Base-by-base conservation (phyloP, 1,140 invertebrate genomes). In the Leptopilina clavipes region DNA sequence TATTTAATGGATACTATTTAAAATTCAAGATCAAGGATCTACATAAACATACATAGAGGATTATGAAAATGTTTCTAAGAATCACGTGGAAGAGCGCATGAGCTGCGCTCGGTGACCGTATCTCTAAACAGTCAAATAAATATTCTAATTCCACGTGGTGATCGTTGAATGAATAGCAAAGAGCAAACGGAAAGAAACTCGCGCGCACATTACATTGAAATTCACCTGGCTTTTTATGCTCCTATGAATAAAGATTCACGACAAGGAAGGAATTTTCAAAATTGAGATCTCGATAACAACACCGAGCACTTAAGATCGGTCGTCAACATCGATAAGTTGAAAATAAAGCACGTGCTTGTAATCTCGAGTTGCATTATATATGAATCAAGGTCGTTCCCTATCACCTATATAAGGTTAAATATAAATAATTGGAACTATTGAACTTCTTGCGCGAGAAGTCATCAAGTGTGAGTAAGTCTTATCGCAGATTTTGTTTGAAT, bases 261-360 rank as follows among this genome's bases (percentile, higher is more conserved):
- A 48, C 44, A n/a, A 48, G 48, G 48, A 52, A n/a, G 48, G 48
- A 52, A 52, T 52, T 52, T 52, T 52, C 14, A 52, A 52, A 52
- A 52, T 52, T 12, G n/a, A 17, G 48, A 52, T 52, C 48, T n/a
- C 8, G 48, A 52, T 52, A 52, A 52, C 48, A 17, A 3, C 0
- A 40, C 9, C 7, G 37, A 52, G 14, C 14, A 3, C 3, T 40
- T 40, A 9, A n/a, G 48, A 52, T 52, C 48, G 48, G 48, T 52
- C 48, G 48, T 52, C 48, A 52, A 52, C 48, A 52, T 52, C 48
- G 48, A 52, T 52, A 52, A 52, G 14, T 40, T 40, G 17, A 17
- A 52, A 52, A 31, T 31, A 14, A 52, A 52, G 48, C 48, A 17
- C 48, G 48, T 52, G 48, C 48, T 52, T n/a, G 48, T 52, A 52